Percentiles rank a stretch among this genome's conserved stretches.
Conservation (phyloP, 2,113 vertebrate species). For the Paradoxurus hermaphroditus region DNA sequence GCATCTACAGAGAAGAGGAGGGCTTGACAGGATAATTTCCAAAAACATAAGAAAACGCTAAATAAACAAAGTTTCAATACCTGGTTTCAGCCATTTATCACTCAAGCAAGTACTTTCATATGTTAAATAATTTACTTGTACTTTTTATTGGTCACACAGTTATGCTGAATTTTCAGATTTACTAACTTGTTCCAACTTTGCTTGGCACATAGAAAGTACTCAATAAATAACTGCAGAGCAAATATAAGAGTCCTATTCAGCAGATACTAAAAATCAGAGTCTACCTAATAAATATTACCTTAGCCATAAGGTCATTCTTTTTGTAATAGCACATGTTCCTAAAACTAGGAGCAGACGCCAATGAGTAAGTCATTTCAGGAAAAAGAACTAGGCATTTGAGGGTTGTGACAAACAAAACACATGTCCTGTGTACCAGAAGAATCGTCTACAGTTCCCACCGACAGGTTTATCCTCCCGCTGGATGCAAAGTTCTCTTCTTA, state of each 20-base stretch:
- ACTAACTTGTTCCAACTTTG: background rate
- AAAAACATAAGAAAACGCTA: background rate
- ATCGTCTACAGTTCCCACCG: background rate
- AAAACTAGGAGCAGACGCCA: background rate
- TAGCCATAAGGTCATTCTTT: background rate
- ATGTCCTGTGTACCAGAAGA: background rate
- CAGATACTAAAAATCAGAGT: background rate
- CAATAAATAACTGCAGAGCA: background rate
- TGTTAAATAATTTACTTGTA: background rate
- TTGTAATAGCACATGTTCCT: background rate
- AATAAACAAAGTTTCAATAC: background rate
- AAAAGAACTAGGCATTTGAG: background rate
- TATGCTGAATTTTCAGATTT: background rate
- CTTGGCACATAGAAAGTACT: background rate
- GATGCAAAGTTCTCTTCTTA: background rate
- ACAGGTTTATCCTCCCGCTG: background rate
- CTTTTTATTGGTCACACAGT: background rate
- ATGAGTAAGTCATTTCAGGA: background rate
- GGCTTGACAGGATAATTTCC: background rate
- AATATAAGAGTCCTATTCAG: background rate
- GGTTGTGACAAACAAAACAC: background rate
- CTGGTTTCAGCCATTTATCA: background rate
- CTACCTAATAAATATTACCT: background rate
- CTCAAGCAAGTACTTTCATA: background rate
- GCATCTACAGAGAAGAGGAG: background rate